A percentile compares a stretch with the other conserved stretches of the same genome.
Conservation (phyloP, 2,888 invertebrate genomes). For the Drosophila pseudotalamancana region DNA sequence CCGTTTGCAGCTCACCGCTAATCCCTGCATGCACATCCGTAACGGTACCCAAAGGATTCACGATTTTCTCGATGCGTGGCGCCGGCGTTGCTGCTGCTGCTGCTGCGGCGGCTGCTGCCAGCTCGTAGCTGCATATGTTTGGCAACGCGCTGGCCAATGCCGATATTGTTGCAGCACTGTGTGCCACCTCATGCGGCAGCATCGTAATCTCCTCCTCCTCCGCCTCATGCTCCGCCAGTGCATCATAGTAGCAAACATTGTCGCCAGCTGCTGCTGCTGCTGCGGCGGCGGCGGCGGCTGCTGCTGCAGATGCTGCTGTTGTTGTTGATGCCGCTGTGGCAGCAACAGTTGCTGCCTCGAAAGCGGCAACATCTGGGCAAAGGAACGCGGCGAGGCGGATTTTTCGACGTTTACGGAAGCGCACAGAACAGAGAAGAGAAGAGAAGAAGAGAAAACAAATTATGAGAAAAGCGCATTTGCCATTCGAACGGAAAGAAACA, state of each 20-base stretch:
- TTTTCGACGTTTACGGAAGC: slow-evolving; percentile 26
- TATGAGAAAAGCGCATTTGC: slow-evolving; percentile 83
- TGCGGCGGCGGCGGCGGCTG: slow-evolving; percentile 3
- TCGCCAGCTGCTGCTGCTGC: slow-evolving; percentile 47
- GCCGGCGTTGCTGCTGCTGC: slow-evolving; percentile 23
- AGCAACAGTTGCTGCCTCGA: slow-evolving; percentile 16
- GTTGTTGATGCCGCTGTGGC: slow-evolving; percentile 2
- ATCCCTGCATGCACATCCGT: slow-evolving; percentile 84
- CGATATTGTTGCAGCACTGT: slow-evolving; percentile 31
- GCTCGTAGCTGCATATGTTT: slow-evolving; percentile 76
- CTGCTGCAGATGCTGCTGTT: slow-evolving; percentile 13
- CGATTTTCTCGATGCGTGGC: slow-evolving; percentile 85
- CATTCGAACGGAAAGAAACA: background rate
- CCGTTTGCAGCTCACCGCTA: slow-evolving; percentile 75
- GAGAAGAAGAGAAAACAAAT: slow-evolving; percentile 79
- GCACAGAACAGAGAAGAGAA: slow-evolving; percentile 72
- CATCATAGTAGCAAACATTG: slow-evolving; percentile 78
- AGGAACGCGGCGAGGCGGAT: slow-evolving; percentile 12
- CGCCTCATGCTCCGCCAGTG: slow-evolving; percentile 75
- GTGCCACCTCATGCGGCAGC: slow-evolving; percentile 11
- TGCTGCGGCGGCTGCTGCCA: slow-evolving; percentile 50
- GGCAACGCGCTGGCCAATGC: slow-evolving; percentile 74
- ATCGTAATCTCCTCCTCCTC: slow-evolving; percentile 39
- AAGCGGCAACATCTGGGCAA: slow-evolving; percentile 24
- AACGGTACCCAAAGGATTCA: slow-evolving; percentile 91